Evolutionary conservation across 92 coral and sea anemone species (phyloP).

Genomic region (Plumapathes pennacea): DNA sequence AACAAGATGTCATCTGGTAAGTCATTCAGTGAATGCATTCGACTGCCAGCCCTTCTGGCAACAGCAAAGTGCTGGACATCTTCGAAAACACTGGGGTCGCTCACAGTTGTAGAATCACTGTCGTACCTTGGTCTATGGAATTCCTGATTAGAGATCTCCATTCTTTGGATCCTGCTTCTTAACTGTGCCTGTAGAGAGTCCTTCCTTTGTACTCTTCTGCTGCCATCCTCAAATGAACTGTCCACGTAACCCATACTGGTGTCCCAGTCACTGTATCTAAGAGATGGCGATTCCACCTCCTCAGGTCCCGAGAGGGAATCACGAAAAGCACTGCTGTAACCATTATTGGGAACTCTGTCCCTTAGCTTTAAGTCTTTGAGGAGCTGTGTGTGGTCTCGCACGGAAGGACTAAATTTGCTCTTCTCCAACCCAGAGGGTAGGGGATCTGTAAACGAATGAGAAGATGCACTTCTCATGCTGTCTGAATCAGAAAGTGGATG

Average conservation of each 20-base stretch:
- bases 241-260: slow-evolving; percentile 65
- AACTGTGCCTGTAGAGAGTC: slow-evolving; percentile 83
- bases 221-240: slow-evolving; percentile 60
- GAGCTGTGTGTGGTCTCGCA: slow-evolving; percentile 22
- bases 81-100: slow-evolving; percentile 69
- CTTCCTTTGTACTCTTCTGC: slow-evolving; percentile 56
- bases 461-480: slow-evolving; percentile 76
- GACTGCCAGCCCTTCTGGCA: slow-evolving; percentile 15
- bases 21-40: slow-evolving; percentile 50
- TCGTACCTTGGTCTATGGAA: slow-evolving; percentile 51
- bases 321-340: slow-evolving; percentile 2
- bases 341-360: slow-evolving; percentile 7
- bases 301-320: background rate
- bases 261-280: slow-evolving; percentile 35
- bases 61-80: slow-evolving; percentile 34
- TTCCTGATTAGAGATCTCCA: slow-evolving; percentile 35
- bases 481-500: slow-evolving; percentile 56
- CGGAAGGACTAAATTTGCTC: slow-evolving; percentile 39
- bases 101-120: slow-evolving; percentile 83
- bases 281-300: slow-evolving; percentile 10
- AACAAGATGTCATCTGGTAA: slow-evolving; percentile 84
- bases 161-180: slow-evolving; percentile 55
- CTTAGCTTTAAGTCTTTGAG: too few species aligned
- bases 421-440: slow-evolving; percentile 36
- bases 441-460: slow-evolving; percentile 75